Evolutionary conservation across 2,113 vertebrate species (phyloP).

Genomic region (Anser brachyrhynchus): DNA sequence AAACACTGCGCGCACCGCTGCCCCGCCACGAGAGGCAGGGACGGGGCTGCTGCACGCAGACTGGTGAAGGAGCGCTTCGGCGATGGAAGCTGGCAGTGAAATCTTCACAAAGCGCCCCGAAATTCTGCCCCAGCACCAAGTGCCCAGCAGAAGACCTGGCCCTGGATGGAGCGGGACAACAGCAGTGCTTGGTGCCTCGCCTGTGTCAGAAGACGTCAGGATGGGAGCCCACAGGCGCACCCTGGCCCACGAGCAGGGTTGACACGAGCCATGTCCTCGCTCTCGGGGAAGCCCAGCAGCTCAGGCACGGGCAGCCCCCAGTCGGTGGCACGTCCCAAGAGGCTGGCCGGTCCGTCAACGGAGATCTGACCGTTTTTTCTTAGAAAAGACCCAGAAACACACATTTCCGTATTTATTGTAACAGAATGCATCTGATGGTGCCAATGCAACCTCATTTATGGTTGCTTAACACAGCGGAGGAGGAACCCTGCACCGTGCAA

Average conservation of each 20-base stretch:
- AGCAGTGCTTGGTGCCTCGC: accelerated
- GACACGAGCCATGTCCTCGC: not conserved
- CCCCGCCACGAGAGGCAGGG: not conserved
- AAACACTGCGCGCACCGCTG: not conserved
- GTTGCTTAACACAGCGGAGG: not conserved
- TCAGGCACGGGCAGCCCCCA: not conserved
- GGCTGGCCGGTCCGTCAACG: not conserved
- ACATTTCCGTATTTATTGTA: not conserved
- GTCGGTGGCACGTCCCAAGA: not conserved
- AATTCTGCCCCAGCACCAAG: too few species aligned
- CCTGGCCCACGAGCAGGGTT: not conserved
- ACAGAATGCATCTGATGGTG: accelerated
- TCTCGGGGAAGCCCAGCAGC: not conserved
- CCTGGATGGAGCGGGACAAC: not conserved
- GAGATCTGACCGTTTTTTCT: not conserved
- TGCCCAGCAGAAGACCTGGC: not conserved
- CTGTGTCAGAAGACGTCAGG: not conserved
- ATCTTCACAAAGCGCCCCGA: not conserved
- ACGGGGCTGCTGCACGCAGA: not conserved
- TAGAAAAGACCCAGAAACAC: not conserved
- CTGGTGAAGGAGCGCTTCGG: not conserved
- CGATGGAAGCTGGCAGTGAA: not conserved
- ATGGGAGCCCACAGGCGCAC: not conserved
- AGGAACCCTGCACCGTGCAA: not conserved
- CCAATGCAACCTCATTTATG: not conserved